Percentiles rank a stretch among this genome's conserved stretches.
phyloP scores from a whole-genome alignment of 2,888 invertebrate species.

The Spodoptera littoralis region DNA sequence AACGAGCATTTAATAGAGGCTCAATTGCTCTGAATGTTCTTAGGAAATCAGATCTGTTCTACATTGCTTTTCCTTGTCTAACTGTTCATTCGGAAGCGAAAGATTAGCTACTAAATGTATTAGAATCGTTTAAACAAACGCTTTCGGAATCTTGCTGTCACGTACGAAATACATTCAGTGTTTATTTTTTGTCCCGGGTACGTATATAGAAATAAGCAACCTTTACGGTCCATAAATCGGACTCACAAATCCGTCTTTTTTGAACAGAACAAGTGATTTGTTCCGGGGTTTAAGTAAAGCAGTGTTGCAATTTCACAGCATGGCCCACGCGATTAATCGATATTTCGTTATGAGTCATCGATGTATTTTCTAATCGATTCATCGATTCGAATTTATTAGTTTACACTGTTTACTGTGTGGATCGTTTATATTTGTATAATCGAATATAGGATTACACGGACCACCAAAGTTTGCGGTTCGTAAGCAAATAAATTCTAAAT shows the following conservation, averaged over 20 bases:
- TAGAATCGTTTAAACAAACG: slow-evolving; percentile 11
- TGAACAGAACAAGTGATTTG: slow-evolving; percentile 70
- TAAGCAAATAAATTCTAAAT: slow-evolving; percentile 60
- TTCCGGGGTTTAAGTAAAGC: slow-evolving; percentile 70
- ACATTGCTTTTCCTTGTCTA: slow-evolving; percentile 12
- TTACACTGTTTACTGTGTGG: slow-evolving; percentile 65
- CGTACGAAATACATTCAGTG: slow-evolving; percentile 1
- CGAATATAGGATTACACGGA: slow-evolving; percentile 65
- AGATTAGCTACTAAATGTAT: slow-evolving; percentile 6
- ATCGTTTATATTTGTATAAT: slow-evolving; percentile 66
- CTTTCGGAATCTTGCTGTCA: slow-evolving; percentile 11
- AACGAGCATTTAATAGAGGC: slow-evolving; percentile 25
- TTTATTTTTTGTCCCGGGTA: slow-evolving; percentile 3
- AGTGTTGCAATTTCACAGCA: slow-evolving; percentile 74
- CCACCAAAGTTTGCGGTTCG: slow-evolving; percentile 59
- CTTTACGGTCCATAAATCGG: slow-evolving; percentile 64
- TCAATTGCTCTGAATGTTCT: slow-evolving; percentile 3
- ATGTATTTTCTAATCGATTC: slow-evolving; percentile 70
- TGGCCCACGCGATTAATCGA: slow-evolving; percentile 73
- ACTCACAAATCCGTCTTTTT: slow-evolving; percentile 62
- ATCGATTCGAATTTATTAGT: slow-evolving; percentile 69
- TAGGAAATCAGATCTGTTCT: slow-evolving; percentile 27
- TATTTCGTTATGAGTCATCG: slow-evolving; percentile 69
- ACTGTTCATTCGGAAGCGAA: slow-evolving; percentile 10
- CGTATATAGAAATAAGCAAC: slow-evolving; percentile 46